Conservation (phyloP, 2,888 invertebrate species). For the Mystacides longicornis region DNA sequence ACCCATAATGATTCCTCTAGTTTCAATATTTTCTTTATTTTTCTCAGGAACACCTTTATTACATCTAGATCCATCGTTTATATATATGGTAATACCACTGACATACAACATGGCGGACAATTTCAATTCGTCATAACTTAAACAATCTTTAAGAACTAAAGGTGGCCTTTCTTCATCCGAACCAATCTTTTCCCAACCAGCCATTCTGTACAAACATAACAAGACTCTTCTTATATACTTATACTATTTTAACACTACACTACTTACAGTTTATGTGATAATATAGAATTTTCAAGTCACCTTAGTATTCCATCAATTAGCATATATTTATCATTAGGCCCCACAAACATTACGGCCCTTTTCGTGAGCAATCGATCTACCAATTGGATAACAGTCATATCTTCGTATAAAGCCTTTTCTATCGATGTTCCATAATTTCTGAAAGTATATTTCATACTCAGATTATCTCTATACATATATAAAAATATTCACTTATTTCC, state of each 20-base stretch:
- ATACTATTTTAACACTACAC: not conserved
- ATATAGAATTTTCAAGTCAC: slow-evolving; percentile 30
- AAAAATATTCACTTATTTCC: not conserved
- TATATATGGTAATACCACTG: slow-evolving; percentile 52
- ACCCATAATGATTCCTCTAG: slow-evolving; percentile 43
- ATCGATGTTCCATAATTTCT: slow-evolving; percentile 44
- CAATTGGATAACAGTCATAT: slow-evolving; percentile 49
- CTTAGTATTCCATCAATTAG: slow-evolving; percentile 43
- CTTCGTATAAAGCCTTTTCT: slow-evolving; percentile 50
- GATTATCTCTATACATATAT: not conserved
- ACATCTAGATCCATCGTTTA: slow-evolving; percentile 51
- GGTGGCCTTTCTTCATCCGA: slow-evolving; percentile 48
- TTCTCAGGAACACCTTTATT: slow-evolving; percentile 43
- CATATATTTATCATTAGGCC: slow-evolving; percentile 42
- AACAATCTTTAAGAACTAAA: slow-evolving; percentile 45
- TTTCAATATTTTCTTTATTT: slow-evolving; percentile 38
- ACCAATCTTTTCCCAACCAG: slow-evolving; percentile 53
- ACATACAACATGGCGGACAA: slow-evolving; percentile 52
- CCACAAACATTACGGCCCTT: slow-evolving; percentile 48
- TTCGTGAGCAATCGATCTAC: slow-evolving; percentile 52
- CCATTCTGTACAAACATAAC: slow-evolving; percentile 8
- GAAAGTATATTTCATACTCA: slow-evolving; percentile 23
- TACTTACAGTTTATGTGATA: not conserved
- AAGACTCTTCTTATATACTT: not conserved
- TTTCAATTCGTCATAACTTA: slow-evolving; percentile 60